Conservation (phyloP, 2,888 invertebrate species). For the Cantharis flavilabris region DNA sequence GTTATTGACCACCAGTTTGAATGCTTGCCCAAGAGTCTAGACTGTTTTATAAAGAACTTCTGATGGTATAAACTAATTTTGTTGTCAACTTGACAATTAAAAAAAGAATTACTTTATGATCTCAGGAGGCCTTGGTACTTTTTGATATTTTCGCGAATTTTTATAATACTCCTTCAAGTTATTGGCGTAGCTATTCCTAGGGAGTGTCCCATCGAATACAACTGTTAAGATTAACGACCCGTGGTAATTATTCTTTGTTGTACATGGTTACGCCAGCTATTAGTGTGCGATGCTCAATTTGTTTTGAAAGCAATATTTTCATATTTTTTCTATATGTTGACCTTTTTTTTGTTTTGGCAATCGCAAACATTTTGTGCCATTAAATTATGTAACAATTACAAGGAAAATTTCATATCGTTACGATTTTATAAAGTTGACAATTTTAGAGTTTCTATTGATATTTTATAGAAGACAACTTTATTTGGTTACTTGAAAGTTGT, state of each 20-base stretch:
- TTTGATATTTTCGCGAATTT: neutral
- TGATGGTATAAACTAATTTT: neutral
- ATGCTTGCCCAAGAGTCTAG: neutral
- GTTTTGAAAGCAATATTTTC: neutral
- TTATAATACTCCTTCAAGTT: neutral
- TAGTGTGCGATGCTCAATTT: neutral
- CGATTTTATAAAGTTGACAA: neutral
- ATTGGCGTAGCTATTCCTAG: neutral
- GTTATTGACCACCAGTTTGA: neutral
- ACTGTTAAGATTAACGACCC: neutral
- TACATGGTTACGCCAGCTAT: neutral
- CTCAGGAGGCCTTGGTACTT: neutral
- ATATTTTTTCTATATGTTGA: neutral
- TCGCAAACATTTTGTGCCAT: neutral
- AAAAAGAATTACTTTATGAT: neutral
- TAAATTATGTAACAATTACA: neutral
- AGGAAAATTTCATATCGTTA: slow-evolving; percentile 2
- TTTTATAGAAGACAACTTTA: neutral
- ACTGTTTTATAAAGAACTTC: neutral
- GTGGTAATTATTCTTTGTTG: neutral
- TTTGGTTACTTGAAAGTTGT: neutral
- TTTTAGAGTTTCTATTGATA: neutral
- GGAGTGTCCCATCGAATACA: neutral
- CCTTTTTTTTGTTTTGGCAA: neutral
- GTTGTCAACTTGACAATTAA: neutral